These are phyloP conservation scores for Agrilus planipennis DNA, from an alignment of 1,140 invertebrate genomes.

Conservation along the genomic window DNA sequence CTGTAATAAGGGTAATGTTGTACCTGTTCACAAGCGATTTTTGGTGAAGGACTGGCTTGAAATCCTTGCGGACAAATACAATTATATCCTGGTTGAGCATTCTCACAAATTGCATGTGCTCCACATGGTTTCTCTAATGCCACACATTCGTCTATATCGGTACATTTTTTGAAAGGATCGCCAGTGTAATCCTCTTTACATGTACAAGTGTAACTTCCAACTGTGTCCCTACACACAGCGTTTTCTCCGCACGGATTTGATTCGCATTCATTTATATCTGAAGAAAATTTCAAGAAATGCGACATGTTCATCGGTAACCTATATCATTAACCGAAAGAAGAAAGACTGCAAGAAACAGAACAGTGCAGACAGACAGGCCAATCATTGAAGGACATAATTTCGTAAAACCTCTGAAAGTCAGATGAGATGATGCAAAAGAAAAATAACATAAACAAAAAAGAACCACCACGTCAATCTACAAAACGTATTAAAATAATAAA, in stretches of 20 bases:
- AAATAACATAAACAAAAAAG: slow-evolving; percentile 3
- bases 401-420: slow-evolving; percentile 26
- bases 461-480: slow-evolving; percentile 8
- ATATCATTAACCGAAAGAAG: slow-evolving; percentile 24
- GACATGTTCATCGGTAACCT: slow-evolving; percentile 15
- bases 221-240: slow-evolving; percentile 73
- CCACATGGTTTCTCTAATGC: slow-evolving; percentile 73
- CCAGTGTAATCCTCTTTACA: slow-evolving; percentile 77
- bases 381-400: slow-evolving; percentile 3
- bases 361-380: slow-evolving; percentile 26
- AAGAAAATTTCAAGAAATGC: slow-evolving; percentile 28
- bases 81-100: slow-evolving; percentile 72
- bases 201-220: slow-evolving; percentile 72
- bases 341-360: slow-evolving; percentile 32
- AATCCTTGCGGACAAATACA: slow-evolving; percentile 85
- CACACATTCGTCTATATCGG: slow-evolving; percentile 85
- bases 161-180: slow-evolving; percentile 70
- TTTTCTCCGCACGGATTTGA: slow-evolving; percentile 75
- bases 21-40: slow-evolving; percentile 79
- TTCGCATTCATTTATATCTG: slow-evolving; percentile 83
- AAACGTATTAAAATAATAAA: too few relatives aligned
- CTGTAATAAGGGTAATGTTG: slow-evolving; percentile 7
- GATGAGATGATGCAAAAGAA: too few relatives aligned
- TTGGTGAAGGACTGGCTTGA: slow-evolving; percentile 62
- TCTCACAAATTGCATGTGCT: slow-evolving; percentile 75